Evolutionary conservation across 2,797 vertebrate genomes (phyloP), one percentile per base, ranked within the genome.

Genomic region (Mionectes olivaceus): DNA sequence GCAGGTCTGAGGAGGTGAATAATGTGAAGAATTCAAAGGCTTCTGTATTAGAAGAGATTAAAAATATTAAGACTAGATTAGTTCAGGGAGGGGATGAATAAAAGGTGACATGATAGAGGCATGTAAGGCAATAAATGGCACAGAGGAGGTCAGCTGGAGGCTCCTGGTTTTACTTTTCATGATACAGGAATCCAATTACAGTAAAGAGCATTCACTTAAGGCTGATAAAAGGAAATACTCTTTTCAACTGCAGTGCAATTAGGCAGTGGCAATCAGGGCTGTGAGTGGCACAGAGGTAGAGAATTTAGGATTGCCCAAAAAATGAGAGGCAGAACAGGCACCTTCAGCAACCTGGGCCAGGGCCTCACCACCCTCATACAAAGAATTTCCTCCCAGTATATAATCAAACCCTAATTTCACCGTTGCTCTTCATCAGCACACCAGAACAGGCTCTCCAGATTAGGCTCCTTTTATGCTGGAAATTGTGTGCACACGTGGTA

Each of bases 121-220:
- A 74, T 67, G 79, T 35, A 53, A 85, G 49, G 55, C 53, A 81
- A 80, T 33, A 56, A 91, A 88, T 13, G 64, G 64, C 68, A 56
- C 18, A 4, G 67, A 84, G 71, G 13, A 75, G 82, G 73, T 87
- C 82, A 74, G 90, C 52, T 83, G 64, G 30, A 85, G 64, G 52
- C 71, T 85, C 44, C 39, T 17, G 53, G 25, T 32, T 67, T 91
- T 67, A 21, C 79, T 83, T 88, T 80, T 59, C 65, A 13, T 60
- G 80, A 67, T 41, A 44, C 39, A 91, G 41, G 56, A 71, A 67
- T 41, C 59, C 82, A 80, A 85, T 85, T 70, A 70, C 81, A 70
- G 63, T 73, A 85, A 95, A 83, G 52, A 59, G 60, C 59, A 88
- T 41, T 74, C 19, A 77, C 86, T 88, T 63, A n/a, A 57, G 80